Conservation (phyloP, 2,113 vertebrate species). For the Colius striatus region DNA sequence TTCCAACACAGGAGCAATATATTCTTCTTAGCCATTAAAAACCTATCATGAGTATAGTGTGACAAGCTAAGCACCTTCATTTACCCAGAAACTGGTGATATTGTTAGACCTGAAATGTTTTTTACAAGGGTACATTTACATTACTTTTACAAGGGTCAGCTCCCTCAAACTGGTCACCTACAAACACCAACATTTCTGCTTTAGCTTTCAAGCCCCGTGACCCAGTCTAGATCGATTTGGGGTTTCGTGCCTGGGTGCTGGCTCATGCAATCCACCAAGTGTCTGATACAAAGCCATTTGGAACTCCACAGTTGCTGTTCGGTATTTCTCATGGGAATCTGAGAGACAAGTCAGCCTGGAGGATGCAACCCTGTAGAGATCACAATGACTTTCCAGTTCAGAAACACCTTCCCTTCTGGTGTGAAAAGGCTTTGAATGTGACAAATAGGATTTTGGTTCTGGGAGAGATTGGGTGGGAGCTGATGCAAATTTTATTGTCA, state of each 20-base stretch:
- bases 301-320: not conserved
- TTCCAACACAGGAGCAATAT: not conserved
- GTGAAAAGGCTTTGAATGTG: slow-evolving; percentile 26
- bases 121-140: not conserved
- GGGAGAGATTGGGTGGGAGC: slow-evolving; percentile 76
- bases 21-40: not conserved
- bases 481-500: slow-evolving; percentile 73
- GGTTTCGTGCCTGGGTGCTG: not conserved
- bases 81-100: not conserved
- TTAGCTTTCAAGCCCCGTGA: not conserved
- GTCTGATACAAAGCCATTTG: not conserved
- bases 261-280: not conserved
- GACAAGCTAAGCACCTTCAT: not conserved
- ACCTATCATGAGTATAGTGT: not conserved
- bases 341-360: not conserved
- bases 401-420: slow-evolving; percentile 42
- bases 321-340: slow-evolving; percentile 3
- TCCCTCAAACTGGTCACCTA: not conserved
- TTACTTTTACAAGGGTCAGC: not conserved
- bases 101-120: not conserved
- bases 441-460: slow-evolving; percentile 57
- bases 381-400: slow-evolving; percentile 21
- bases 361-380: slow-evolving; percentile 22
- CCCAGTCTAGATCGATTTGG: not conserved
- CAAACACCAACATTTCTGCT: not conserved